phyloP scores from a whole-genome alignment of 1,140 invertebrate species.

The Pseudomyrmex pallidus region DNA sequence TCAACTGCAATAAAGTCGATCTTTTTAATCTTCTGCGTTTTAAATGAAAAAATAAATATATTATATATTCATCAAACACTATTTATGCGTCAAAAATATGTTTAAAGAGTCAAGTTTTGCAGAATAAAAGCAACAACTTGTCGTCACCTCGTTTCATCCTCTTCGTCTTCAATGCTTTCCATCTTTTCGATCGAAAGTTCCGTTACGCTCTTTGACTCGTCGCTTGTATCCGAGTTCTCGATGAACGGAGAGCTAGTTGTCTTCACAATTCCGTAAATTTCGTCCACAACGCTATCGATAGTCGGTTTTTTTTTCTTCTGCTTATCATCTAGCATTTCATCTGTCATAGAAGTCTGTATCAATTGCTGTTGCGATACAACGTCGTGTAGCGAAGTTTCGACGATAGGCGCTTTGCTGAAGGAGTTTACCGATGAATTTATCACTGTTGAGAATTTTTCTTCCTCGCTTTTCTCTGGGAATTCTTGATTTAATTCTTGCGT shows the following conservation, averaged over 20 bases:
- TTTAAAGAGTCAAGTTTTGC: too few species aligned
- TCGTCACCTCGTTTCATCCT: slow-evolving; percentile 78
- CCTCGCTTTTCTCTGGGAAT: slow-evolving; percentile 35
- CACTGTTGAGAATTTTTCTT: slow-evolving; percentile 4
- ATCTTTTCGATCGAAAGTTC: slow-evolving; percentile 34
- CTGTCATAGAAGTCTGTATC: slow-evolving; percentile 9
- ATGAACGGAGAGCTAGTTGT: slow-evolving; percentile 66
- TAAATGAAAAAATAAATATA: background rate
- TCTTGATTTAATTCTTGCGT: slow-evolving; percentile 61
- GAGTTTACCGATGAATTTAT: background rate
- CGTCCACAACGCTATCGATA: slow-evolving; percentile 77
- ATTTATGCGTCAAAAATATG: too few species aligned
- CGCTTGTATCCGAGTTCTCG: slow-evolving; percentile 41
- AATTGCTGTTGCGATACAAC: background rate
- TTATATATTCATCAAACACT: too few species aligned
- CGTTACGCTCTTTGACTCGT: slow-evolving; percentile 25
- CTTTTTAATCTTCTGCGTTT: background rate
- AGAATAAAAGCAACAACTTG: background rate
- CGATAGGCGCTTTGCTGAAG: background rate
- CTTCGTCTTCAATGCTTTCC: slow-evolving; percentile 72
- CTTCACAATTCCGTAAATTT: slow-evolving; percentile 76
- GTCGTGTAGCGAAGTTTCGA: background rate
- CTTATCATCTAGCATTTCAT: background rate
- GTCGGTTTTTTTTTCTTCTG: slow-evolving; percentile 67
- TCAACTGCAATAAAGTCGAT: background rate